phyloP scores from a whole-genome alignment of 1,140 invertebrate genomes.

The Drosophila burlai region DNA sequence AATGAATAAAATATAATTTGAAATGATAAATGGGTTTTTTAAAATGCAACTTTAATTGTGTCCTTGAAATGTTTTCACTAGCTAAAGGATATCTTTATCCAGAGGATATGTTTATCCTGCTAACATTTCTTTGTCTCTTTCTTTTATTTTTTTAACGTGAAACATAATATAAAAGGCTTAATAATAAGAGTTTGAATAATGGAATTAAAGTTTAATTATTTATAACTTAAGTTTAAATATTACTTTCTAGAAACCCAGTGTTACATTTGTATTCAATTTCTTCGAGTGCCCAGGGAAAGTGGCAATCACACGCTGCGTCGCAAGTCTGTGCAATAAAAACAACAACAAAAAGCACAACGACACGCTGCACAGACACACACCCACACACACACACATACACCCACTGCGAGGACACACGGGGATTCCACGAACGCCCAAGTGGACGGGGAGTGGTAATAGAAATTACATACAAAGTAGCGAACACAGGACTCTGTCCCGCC shows the following conservation, averaged over 20 bases:
- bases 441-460: slow-evolving; percentile 63
- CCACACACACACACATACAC: slow-evolving; percentile 6
- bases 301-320: slow-evolving; percentile 61
- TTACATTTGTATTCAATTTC: neutral
- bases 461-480: slow-evolving; percentile 64
- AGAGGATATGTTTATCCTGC: no score
- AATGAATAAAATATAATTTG: neutral
- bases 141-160: neutral
- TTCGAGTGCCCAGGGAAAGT: slow-evolving; percentile 35
- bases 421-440: slow-evolving; percentile 39
- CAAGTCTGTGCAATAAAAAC: slow-evolving; percentile 72
- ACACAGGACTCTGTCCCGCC: slow-evolving; percentile 2
- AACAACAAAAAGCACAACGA: slow-evolving; percentile 69
- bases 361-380: slow-evolving; percentile 36
- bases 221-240: neutral
- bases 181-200: neutral
- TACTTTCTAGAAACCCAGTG: no score
- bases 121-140: neutral
- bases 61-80: neutral
- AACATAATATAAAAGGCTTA: neutral
- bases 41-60: neutral
- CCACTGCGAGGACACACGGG: slow-evolving; percentile 37
- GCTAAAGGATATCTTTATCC: no score
- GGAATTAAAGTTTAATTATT: neutral
- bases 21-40: neutral